Evolutionary conservation across 2,113 vertebrate genomes (phyloP).

Genomic region (Scolopax mira): DNA sequence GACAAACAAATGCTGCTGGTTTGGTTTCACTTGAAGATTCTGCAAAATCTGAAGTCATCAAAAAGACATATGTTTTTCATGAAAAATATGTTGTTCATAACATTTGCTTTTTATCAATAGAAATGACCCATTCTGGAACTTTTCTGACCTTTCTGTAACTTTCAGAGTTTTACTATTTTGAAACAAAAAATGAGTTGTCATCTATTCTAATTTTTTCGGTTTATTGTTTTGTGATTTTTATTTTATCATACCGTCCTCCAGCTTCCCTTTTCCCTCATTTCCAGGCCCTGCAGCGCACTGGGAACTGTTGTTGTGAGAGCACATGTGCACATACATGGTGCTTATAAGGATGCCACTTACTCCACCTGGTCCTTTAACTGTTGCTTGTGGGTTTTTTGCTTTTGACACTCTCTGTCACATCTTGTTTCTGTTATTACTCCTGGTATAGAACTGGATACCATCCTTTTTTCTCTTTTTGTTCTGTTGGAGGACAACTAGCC

Average conservation of each 20-base stretch:
- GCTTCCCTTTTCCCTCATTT: not conserved
- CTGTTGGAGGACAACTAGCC: not conserved
- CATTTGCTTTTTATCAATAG: not conserved
- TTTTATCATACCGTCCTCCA: not conserved
- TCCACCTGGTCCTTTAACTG: not conserved
- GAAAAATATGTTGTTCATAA: not conserved
- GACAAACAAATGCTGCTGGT: not conserved
- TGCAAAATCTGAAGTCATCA: not conserved
- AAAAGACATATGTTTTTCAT: not conserved
- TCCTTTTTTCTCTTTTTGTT: not conserved
- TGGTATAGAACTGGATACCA: not conserved
- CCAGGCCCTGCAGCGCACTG: rapidly evolving
- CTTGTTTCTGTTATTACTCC: not conserved
- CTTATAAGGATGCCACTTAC: not conserved
- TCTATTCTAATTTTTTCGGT: not conserved
- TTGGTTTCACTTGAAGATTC: not conserved
- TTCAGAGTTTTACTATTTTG: not conserved
- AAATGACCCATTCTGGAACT: not conserved
- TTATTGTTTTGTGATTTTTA: not conserved
- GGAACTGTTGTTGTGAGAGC: not conserved
- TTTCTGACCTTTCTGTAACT: not conserved
- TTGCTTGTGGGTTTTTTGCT: not conserved
- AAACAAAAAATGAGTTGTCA: not conserved
- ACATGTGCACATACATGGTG: rapidly evolving
- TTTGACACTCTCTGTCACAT: not conserved